A percentile compares a stretch with the other conserved stretches of the same genome.
Conservation (phyloP, 1,140 invertebrate species). For the Parasteatoda tepidariorum region DNA sequence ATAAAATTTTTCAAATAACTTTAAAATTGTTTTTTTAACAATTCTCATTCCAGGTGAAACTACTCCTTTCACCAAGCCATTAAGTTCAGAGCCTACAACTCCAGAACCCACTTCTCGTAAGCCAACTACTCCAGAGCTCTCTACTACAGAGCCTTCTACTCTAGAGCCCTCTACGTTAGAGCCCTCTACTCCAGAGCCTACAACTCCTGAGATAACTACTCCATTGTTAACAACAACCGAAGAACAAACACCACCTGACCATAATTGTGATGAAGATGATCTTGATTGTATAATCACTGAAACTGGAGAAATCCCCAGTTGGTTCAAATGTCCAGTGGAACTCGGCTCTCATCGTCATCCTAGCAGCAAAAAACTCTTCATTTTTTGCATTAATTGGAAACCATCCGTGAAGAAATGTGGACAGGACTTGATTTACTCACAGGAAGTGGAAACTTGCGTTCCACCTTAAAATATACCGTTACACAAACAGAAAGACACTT, state of each 20-base stretch:
- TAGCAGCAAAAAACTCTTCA: constrained; percentile 17
- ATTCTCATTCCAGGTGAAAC: not conserved
- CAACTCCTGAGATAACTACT: not conserved
- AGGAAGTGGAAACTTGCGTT: not conserved
- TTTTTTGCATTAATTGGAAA: constrained; percentile 15
- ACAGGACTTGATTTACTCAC: constrained; percentile 9
- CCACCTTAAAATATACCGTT: too few species aligned
- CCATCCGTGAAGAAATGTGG: constrained; percentile 35
- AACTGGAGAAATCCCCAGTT: constrained; percentile 1
- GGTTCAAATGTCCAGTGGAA: constrained; percentile 32
- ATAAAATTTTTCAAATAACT: too few species aligned
- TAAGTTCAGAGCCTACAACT: not conserved
- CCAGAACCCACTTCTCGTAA: not conserved
- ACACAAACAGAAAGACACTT: too few species aligned
- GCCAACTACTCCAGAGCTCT: not conserved
- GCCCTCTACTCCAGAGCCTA: not conserved
- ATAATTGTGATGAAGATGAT: constrained; percentile 13
- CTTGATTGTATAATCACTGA: constrained; percentile 28
- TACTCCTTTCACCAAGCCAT: not conserved
- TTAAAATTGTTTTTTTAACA: too few species aligned
- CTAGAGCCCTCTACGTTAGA: not conserved
- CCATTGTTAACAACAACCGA: not conserved
- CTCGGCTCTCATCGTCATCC: constrained; percentile 15
- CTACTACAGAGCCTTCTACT: not conserved
- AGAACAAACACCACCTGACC: not conserved